Evolutionary conservation across 2,797 vertebrate genomes (phyloP).

Genomic region (Petrocephalus sullivani): DNA sequence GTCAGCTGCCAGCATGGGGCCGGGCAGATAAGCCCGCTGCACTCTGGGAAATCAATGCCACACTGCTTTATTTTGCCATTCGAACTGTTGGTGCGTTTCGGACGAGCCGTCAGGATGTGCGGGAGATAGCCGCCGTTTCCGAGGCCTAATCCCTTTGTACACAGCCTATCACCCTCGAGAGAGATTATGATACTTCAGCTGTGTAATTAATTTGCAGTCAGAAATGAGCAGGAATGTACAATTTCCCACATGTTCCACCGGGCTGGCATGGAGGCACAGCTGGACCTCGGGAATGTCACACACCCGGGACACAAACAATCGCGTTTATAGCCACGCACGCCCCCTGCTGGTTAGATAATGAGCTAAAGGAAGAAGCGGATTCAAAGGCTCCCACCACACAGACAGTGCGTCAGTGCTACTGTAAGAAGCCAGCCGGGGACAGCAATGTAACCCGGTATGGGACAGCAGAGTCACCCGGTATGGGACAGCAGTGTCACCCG

Average conservation of each 20-base stretch:
- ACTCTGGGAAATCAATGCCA: conserved; percentile 75
- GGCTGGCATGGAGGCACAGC: background rate
- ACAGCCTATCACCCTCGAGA: conserved; percentile 55
- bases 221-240: conserved; percentile 32
- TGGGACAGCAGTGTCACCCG: background rate
- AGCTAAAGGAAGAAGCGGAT: background rate
- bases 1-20: conserved; percentile 68
- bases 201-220: conserved; percentile 62
- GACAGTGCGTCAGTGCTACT: background rate
- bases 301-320: background rate
- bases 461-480: background rate
- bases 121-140: conserved; percentile 62
- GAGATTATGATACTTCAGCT: conserved; percentile 61
- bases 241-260: background rate
- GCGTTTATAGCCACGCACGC: background rate
- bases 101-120: conserved; percentile 58
- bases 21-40: conserved; percentile 71
- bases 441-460: background rate
- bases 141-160: conserved; percentile 53
- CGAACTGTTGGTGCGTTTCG: conserved; percentile 77
- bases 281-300: background rate
- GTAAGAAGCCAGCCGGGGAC: background rate
- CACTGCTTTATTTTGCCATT: conserved; percentile 85
- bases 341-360: background rate
- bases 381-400: background rate